These are phyloP conservation scores for Echinarachnius parma DNA, from an alignment of 53 echinoderm and acorn worm genomes.

Conservation along the genomic window DNA sequence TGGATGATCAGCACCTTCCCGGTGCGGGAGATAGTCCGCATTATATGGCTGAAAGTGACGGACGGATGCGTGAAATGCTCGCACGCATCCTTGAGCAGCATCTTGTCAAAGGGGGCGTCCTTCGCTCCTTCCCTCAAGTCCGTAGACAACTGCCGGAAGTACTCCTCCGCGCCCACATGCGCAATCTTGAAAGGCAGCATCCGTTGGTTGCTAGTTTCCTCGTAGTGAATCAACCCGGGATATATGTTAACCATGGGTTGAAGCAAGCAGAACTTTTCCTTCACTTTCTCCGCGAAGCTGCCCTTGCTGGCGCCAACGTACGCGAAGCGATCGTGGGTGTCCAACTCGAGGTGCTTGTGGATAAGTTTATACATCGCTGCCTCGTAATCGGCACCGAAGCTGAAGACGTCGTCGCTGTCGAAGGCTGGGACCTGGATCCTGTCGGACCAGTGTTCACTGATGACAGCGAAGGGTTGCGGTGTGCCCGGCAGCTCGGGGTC, in stretches of 20 bases:
- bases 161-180: slow-evolving; percentile 95
- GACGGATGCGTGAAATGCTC: slow-evolving; percentile 81
- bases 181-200: slow-evolving; percentile 84
- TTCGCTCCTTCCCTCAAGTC: slow-evolving; percentile 37
- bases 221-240: slow-evolving; percentile 91
- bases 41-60: slow-evolving; percentile 78
- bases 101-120: slow-evolving; percentile 88
- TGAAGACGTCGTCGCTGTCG: slow-evolving; percentile 66
- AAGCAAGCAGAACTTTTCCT: slow-evolving; percentile 86
- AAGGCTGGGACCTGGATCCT: slow-evolving; percentile 51
- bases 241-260: slow-evolving; percentile 98
- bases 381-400: slow-evolving; percentile 90
- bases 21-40: slow-evolving; percentile 63
- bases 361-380: slow-evolving; percentile 78
- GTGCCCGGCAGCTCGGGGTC: slow-evolving; percentile 54
- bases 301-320: slow-evolving; percentile 90
- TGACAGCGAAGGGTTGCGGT: slow-evolving; percentile 90
- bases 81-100: slow-evolving; percentile 80
- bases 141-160: slow-evolving; percentile 74
- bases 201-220: slow-evolving; percentile 86
- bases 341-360: slow-evolving; percentile 95
- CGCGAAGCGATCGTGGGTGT: slow-evolving; percentile 90
- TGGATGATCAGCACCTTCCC: slow-evolving; percentile 84
- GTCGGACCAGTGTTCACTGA: slow-evolving; percentile 89
- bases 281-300: slow-evolving; percentile 78